These are phyloP conservation scores for Euplagia quadripunctaria DNA, from an alignment of 2,888 invertebrate genomes.

Conservation along the genomic window DNA sequence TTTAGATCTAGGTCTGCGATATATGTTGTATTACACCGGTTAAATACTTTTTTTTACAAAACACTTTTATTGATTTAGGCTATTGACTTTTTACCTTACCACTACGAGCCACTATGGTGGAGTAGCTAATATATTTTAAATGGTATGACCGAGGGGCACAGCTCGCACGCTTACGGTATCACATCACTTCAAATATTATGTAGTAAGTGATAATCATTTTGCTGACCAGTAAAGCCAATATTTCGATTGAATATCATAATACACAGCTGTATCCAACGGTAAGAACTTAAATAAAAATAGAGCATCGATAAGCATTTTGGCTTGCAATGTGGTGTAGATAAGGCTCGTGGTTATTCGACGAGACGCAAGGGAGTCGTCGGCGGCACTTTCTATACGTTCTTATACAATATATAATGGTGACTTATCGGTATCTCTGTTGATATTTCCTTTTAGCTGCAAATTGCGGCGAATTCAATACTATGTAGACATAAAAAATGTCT, in stretches of 20 bases:
- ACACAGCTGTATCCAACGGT: slow-evolving; percentile 3
- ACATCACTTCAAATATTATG: too few species aligned
- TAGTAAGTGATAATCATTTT: too few species aligned
- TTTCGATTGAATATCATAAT: background rate
- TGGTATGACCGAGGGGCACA: too few species aligned
- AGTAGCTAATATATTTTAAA: background rate
- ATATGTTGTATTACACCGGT: too few species aligned
- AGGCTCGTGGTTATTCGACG: slow-evolving; percentile 59
- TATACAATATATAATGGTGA: slow-evolving; percentile 66
- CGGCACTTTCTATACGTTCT: slow-evolving; percentile 55
- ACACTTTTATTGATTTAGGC: too few species aligned
- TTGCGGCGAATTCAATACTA: background rate
- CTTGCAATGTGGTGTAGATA: slow-evolving; percentile 62
- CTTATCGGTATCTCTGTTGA: slow-evolving; percentile 41
- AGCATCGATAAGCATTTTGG: slow-evolving; percentile 69
- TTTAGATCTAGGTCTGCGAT: too few species aligned
- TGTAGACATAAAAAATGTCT: background rate
- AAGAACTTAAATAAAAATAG: slow-evolving; percentile 57
- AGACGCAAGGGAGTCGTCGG: slow-evolving; percentile 55
- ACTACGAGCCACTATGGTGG: background rate
- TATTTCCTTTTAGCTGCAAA: background rate
- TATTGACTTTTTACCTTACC: too few species aligned
- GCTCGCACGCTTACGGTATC: too few species aligned
- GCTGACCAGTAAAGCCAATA: too few species aligned
- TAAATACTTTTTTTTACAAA: too few species aligned